phyloP scores from a whole-genome alignment of 1,140 invertebrate genomes.

The Leptopilina boulardi region DNA sequence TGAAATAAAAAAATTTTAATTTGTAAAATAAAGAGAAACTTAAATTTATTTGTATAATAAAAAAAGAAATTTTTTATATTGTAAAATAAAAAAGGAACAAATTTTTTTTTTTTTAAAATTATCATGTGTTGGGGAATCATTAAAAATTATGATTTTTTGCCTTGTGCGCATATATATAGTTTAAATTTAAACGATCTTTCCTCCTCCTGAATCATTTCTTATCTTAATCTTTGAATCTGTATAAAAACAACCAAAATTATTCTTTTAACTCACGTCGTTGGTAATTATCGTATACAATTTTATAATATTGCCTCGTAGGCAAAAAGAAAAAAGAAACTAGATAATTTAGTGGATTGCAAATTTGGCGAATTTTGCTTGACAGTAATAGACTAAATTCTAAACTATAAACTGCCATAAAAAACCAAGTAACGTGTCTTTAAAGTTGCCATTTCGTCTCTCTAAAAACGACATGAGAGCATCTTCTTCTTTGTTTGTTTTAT shows the following conservation, averaged over 20 bases:
- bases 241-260: not conserved
- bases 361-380: not conserved
- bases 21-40: too few relatives aligned
- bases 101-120: too few relatives aligned
- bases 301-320: not conserved
- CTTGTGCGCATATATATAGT: too few relatives aligned
- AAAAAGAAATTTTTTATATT: too few relatives aligned
- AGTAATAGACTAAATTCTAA: not conserved
- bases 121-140: not conserved
- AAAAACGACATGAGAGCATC: not conserved
- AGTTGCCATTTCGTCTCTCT: conserved; percentile 14
- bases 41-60: too few relatives aligned
- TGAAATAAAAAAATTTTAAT: too few relatives aligned
- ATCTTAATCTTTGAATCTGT: conserved; percentile 7
- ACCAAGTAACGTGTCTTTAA: not conserved
- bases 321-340: not conserved
- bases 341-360: not conserved
- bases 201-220: not conserved
- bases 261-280: not conserved
- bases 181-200: not conserved
- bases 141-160: conserved; percentile 1
- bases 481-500: not conserved
- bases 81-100: too few relatives aligned
- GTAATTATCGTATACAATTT: not conserved
- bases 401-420: conserved; percentile 1